Base-by-base conservation (phyloP, 1,140 invertebrate species). In the Galleria mellonella region DNA sequence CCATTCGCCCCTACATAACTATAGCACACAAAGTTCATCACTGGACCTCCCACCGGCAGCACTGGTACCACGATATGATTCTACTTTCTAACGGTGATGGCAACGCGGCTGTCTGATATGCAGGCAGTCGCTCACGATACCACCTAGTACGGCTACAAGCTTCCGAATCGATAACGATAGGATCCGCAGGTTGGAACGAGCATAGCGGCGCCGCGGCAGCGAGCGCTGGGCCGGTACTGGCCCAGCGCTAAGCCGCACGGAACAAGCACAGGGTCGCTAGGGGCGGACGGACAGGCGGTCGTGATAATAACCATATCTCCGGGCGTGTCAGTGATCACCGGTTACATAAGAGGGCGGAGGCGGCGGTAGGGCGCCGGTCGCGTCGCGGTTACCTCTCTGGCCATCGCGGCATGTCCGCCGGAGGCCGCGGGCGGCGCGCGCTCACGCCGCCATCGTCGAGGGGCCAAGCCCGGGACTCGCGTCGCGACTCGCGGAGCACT, bases 361-460 rank as follows among this genome's bases (percentile, higher is more conserved):
- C 61, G 70, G 54, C 40, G 50, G 33, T 32, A 40, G 47, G 54
- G 33, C 60, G 62, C 66, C 63, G 50, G 52, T 43, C 64, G 58
- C 67, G 62, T 58, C 57, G 53, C 57, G 59, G 72, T 83, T 85
- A 86, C 83, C 84, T 86, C 84, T 87, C 82, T 87, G 79, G 84
- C 84, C 84, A 87, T 86, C 82, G 83, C 84, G 82, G 81, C 84
- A 84, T 85, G 83, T 83, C 79, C 79, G 79, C 81, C 77, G 77
- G 77, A 77, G 81, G 79, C 79, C 79, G 77, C 64, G 68, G 73
- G 76, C 62, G 62, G 68, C 76, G 78, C 78, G 75, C 69, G 78
- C 64, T 79, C 70, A 83, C 82, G 82, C 78, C 79, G 76, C 75
- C 78, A 81, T 76, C 70, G 66, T 76, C 70, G 66, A 70, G 70